phyloP scores from a whole-genome alignment of 2,888 invertebrate genomes.

The Megastigmus dorsalis region DNA sequence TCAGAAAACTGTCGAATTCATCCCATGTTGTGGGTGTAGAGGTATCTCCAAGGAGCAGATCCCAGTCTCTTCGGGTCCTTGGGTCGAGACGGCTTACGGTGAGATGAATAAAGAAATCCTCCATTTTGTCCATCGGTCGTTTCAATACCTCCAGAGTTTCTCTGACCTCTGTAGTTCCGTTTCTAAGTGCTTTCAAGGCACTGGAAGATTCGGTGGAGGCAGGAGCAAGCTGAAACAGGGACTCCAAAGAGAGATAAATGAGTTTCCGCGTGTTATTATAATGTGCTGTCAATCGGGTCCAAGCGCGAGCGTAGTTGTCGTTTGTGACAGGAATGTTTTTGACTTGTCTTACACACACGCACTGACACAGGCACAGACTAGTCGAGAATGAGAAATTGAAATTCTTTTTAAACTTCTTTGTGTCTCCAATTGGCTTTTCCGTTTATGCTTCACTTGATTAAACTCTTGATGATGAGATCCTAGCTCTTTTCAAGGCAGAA shows the following conservation, averaged over 20 bases:
- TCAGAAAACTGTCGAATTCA: background rate
- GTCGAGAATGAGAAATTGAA: background rate
- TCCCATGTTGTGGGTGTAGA: background rate
- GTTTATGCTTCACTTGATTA: background rate
- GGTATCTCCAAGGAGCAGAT: background rate
- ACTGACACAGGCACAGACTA: background rate
- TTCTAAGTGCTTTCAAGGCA: background rate
- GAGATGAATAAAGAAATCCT: background rate
- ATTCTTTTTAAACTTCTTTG: background rate
- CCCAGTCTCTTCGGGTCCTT: background rate
- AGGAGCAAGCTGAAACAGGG: too few relatives aligned
- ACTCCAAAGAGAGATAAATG: too few relatives aligned
- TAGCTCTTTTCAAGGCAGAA: background rate
- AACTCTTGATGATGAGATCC: background rate
- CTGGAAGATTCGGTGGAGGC: background rate
- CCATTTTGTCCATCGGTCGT: background rate
- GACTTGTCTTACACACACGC: background rate
- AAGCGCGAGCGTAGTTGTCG: background rate
- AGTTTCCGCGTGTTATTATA: too few relatives aligned
- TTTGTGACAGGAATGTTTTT: background rate
- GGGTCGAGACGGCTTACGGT: background rate
- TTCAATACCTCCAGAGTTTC: background rate
- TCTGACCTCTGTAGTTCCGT: background rate
- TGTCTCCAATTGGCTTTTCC: background rate
- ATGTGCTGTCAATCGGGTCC: background rate